These are phyloP conservation scores for Morone saxatilis DNA, from an alignment of 2,113 vertebrate genomes.

Conservation along the genomic window DNA sequence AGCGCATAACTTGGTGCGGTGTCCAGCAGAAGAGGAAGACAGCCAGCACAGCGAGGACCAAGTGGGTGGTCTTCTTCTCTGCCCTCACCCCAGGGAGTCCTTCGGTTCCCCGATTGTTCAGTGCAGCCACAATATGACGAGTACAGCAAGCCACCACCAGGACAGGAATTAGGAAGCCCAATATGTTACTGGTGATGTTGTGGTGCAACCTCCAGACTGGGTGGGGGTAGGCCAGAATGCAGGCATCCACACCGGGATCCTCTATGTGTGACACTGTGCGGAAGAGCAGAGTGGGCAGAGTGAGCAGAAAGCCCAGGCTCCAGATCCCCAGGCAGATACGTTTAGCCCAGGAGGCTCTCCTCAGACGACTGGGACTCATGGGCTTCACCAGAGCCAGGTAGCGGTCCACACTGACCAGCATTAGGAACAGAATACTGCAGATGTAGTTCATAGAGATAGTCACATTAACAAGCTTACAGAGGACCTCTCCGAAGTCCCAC, in stretches of 20 bases:
- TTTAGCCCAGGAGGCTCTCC: slow-evolving; percentile 68
- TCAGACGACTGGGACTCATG: slow-evolving; percentile 62
- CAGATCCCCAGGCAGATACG: slow-evolving; percentile 69
- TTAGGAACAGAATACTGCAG: slow-evolving; percentile 77
- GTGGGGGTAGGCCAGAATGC: slow-evolving; percentile 77
- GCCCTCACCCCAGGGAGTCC: slow-evolving; percentile 79
- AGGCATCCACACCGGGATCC: slow-evolving; percentile 57
- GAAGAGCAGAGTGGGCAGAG: slow-evolving; percentile 60
- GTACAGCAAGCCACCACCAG: slow-evolving; percentile 71
- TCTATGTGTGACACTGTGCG: slow-evolving; percentile 23
- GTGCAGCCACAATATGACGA: slow-evolving; percentile 66
- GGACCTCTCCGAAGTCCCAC: slow-evolving; percentile 77
- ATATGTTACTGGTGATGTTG: slow-evolving; percentile 67
- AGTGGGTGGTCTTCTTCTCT: slow-evolving; percentile 84
- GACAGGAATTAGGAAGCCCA: slow-evolving; percentile 78
- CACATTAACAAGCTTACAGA: slow-evolving; percentile 77
- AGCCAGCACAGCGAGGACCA: slow-evolving; percentile 87
- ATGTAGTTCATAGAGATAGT: slow-evolving; percentile 80
- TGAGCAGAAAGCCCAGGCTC: slow-evolving; percentile 60
- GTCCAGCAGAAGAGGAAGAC: slow-evolving; percentile 90
- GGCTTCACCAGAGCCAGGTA: slow-evolving; percentile 80
- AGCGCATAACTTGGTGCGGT: slow-evolving; percentile 86
- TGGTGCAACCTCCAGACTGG: slow-evolving; percentile 61
- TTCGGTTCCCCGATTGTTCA: slow-evolving; percentile 72
- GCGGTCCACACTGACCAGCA: slow-evolving; percentile 80